phyloP scores from a whole-genome alignment of 2,113 vertebrate genomes.

The Micromys minutus region DNA sequence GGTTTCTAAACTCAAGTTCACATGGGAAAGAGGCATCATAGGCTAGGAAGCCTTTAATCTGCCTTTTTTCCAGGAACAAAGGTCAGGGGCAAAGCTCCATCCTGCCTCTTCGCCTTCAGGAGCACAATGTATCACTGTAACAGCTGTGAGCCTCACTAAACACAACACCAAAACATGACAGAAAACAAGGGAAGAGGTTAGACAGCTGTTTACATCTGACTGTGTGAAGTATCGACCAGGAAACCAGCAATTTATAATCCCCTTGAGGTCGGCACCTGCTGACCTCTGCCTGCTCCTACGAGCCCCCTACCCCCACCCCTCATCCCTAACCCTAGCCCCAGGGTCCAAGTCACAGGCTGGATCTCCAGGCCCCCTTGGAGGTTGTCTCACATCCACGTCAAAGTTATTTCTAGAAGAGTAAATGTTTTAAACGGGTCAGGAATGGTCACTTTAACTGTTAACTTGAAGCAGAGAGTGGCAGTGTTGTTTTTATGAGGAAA shows the following conservation, averaged over 20 bases:
- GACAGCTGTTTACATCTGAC: background rate
- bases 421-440: background rate
- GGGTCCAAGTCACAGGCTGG: too few species aligned
- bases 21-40: background rate
- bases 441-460: background rate
- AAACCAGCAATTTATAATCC: background rate
- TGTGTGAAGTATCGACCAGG: background rate
- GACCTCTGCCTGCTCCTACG: background rate
- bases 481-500: background rate
- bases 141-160: background rate
- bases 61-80: background rate
- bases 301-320: too few species aligned
- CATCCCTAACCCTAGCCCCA: background rate
- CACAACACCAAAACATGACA: background rate
- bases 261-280: background rate
- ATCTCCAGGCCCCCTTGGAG: background rate
- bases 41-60: background rate
- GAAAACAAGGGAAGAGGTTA: background rate
- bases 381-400: background rate
- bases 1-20: background rate
- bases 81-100: background rate
- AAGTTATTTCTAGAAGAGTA: background rate
- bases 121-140: background rate
- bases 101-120: too few species aligned
- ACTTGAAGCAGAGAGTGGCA: background rate